phyloP scores from a whole-genome alignment of 2,113 vertebrate species.

The Polyodon spathula region DNA sequence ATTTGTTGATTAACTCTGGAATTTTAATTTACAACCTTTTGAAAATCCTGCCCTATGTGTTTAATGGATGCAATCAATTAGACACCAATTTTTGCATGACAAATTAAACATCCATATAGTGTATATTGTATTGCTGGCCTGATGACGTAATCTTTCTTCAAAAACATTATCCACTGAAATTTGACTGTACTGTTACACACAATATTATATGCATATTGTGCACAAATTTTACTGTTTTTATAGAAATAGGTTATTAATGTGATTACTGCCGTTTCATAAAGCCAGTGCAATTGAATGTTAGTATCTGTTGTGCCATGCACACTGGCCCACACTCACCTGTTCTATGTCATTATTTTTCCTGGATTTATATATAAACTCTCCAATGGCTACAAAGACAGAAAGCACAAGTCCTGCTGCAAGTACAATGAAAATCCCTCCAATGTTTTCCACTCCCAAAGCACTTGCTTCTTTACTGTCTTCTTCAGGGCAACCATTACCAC shows the following conservation, averaged over 20 bases:
- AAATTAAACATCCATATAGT: no score
- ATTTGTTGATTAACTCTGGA: no score
- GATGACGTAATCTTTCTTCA: neutral
- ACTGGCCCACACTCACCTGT: conserved; percentile 75
- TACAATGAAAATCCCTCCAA: conserved; percentile 96
- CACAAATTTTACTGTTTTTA: neutral
- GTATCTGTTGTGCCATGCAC: conserved; percentile 62
- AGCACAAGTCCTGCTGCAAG: conserved; percentile 91
- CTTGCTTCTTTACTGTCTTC: conserved; percentile 94
- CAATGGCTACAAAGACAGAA: conserved; percentile 93
- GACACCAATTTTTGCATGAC: no score
- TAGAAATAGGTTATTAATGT: neutral
- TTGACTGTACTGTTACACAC: neutral
- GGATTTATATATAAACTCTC: conserved; percentile 93
- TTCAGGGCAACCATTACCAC: conserved; percentile 88
- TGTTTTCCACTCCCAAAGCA: conserved; percentile 89
- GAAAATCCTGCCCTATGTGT: no score
- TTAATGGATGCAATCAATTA: no score
- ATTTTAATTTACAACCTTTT: no score
- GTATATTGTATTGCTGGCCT: neutral
- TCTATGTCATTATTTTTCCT: conserved; percentile 83
- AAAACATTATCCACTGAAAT: neutral
- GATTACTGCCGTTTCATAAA: neutral
- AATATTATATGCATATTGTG: neutral
- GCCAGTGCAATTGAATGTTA: conserved; percentile 19